Evolutionary conservation across 53 echinoderm and acorn worm species (phyloP).

Genomic region (Henricia sp.): DNA sequence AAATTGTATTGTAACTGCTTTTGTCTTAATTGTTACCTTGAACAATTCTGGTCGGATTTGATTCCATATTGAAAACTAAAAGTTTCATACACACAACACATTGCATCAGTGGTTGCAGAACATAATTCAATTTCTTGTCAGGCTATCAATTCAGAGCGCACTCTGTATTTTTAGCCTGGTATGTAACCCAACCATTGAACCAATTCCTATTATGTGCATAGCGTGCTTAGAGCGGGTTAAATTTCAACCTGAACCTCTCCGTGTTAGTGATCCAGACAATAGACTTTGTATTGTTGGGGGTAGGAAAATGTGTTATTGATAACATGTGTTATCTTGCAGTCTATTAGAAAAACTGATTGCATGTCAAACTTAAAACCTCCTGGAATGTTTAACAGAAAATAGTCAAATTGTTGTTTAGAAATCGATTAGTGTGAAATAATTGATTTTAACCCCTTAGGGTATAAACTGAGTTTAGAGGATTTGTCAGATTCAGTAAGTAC

Average conservation of each 20-base stretch:
- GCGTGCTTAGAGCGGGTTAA: constrained; percentile 42
- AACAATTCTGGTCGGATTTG: no score
- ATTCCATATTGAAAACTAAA: no score
- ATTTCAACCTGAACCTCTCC: constrained; percentile 31
- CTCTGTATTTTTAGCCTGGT: no score
- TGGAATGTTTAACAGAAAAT: constrained; percentile 1
- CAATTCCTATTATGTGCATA: background rate
- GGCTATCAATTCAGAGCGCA: no score
- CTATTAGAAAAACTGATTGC: background rate
- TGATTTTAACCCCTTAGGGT: background rate
- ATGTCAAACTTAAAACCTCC: background rate
- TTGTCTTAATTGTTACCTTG: no score
- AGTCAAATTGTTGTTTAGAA: background rate
- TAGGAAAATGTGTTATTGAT: background rate
- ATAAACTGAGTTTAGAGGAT: background rate
- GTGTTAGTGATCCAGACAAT: background rate
- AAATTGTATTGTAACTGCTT: no score
- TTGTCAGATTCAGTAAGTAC: no score
- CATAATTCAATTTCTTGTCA: no score
- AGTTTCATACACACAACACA: no score
- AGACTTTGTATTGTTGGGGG: background rate
- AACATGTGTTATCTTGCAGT: background rate
- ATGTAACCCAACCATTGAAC: background rate
- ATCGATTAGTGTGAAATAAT: background rate
- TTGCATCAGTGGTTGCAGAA: no score